Conservation (phyloP, 2,113 vertebrate genomes). For the Galeopterus variegatus region DNA sequence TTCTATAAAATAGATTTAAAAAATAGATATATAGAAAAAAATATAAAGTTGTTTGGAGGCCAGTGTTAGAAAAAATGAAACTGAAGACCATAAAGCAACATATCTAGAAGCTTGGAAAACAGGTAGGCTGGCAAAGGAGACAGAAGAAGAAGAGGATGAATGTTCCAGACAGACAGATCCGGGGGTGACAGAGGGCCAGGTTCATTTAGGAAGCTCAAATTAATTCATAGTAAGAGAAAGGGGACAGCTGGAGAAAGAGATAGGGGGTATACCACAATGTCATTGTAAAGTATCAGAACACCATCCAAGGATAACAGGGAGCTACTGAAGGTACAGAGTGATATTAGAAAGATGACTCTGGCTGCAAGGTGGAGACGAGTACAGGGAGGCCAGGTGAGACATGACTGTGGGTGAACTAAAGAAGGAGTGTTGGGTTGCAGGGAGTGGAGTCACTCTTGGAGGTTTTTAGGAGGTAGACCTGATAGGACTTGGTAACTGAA, state of each 20-base stretch:
- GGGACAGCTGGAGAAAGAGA: neutral
- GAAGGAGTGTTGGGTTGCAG: neutral
- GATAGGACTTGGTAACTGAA: neutral
- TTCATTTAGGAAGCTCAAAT: neutral
- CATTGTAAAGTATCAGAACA: neutral
- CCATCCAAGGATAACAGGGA: neutral
- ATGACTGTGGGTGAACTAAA: neutral
- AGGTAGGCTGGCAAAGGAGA: neutral
- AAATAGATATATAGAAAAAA: neutral
- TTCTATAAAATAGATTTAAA: constrained; percentile 1
- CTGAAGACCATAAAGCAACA: neutral
- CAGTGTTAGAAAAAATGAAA: neutral
- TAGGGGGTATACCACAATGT: neutral
- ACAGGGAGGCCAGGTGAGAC: neutral
- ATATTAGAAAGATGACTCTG: neutral
- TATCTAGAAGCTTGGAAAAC: neutral
- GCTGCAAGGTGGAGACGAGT: neutral
- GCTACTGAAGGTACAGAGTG: neutral
- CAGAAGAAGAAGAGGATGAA: neutral
- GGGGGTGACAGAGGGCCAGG: neutral
- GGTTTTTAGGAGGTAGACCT: neutral
- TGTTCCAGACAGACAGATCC: neutral
- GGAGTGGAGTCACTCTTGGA: neutral
- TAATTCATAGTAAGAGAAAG: neutral
- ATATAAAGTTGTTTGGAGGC: neutral